phyloP scores from a whole-genome alignment of 2,797 vertebrate genomes.

The Pyrocephalus nanus region DNA sequence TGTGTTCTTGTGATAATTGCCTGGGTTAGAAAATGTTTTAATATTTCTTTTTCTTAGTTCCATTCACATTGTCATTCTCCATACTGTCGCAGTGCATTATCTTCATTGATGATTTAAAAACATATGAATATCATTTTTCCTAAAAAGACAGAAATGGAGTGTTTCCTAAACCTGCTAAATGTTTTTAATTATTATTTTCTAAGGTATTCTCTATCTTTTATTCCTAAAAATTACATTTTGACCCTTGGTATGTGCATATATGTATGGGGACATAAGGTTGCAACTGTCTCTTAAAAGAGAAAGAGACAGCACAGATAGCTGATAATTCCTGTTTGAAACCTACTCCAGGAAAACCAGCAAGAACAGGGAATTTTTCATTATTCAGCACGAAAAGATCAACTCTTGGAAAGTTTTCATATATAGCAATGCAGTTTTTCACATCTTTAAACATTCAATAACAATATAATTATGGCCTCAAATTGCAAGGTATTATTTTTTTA shows the following conservation, averaged over 20 bases:
- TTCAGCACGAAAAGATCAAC: background rate
- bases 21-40: background rate
- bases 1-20: background rate
- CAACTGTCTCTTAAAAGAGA: background rate
- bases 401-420: background rate
- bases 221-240: background rate
- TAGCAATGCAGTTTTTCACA: background rate
- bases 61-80: background rate
- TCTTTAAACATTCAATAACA: background rate
- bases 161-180: background rate
- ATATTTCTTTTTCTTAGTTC: background rate
- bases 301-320: background rate
- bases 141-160: background rate
- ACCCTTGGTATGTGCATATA: background rate
- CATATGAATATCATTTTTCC: background rate
- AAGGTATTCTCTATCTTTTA: background rate
- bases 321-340: background rate
- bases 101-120: background rate
- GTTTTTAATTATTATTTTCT: background rate
- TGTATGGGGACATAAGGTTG: background rate
- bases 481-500: background rate
- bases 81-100: background rate
- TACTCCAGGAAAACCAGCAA: background rate
- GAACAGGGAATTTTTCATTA: background rate
- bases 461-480: background rate